Base-by-base conservation (phyloP, 2,113 vertebrate species). In the Cynocephalus volans region DNA sequence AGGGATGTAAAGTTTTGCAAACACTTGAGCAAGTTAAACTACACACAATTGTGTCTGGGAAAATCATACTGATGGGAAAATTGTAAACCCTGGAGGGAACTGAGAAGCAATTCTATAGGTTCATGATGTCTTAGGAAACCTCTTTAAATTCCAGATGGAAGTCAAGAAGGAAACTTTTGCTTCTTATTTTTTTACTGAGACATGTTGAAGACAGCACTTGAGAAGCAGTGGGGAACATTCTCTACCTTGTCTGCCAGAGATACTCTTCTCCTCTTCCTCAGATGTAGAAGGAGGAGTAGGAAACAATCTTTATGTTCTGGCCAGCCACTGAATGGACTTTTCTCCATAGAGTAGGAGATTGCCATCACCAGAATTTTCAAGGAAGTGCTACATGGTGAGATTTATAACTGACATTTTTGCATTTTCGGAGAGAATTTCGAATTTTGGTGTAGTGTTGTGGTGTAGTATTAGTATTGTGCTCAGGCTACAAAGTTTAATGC, bases 101-200 rank as follows among this genome's bases (percentile, higher is more conserved):
- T 33, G 6, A 50, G 41, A 52, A 24, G 6, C 15, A 24, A 21
- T 83, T 67, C 54, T 87, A 28, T 0, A 65, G 8, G 12, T 31
- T 93, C 8, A 17, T 90, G 56, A 50, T 9, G 10, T 84, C 31
- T 89, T 28, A 33, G 5, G n/a, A 93, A 72, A 54, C 7, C 5
- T 56, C 56, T 79, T 93, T 83, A 94, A 86, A 95, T 86, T 94
- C n/a, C n/a, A n/a, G n/a, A n/a, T n/a, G n/a, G n/a, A n/a, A n/a
- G n/a, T n/a, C n/a, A n/a, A n/a, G n/a, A n/a, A n/a, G n/a, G n/a
- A n/a, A n/a, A n/a, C n/a, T n/a, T n/a, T n/a, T n/a, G n/a, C n/a
- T n/a, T n/a, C n/a, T n/a, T n/a, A n/a, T n/a, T n/a, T n/a, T n/a
- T n/a, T n/a, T n/a, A n/a, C n/a, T n/a, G n/a, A n/a, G n/a, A n/a